Conservation (phyloP, 2,797 vertebrate genomes). For the Phoeniculus purpureus region DNA sequence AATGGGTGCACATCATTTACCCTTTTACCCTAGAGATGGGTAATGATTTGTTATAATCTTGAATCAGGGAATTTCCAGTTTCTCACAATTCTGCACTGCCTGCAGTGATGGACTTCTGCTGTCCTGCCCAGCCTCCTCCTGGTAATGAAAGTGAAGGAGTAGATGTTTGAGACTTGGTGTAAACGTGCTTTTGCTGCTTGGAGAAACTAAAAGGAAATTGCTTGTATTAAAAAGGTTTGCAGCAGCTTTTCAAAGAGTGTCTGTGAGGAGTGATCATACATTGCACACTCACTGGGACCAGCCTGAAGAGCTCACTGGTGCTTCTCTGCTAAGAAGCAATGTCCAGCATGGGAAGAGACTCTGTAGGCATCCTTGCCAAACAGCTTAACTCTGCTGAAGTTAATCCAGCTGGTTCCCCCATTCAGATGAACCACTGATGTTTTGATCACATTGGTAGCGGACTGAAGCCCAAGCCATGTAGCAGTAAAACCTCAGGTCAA, state of each 20-base stretch:
- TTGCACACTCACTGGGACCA: fast-evolving
- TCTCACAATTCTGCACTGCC: not conserved
- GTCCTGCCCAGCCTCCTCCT: not conserved
- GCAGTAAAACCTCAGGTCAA: not conserved
- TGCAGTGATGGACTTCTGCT: not conserved
- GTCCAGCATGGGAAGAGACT: not conserved
- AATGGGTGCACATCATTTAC: not conserved
- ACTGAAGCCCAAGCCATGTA: not conserved
- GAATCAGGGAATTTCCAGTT: not conserved
- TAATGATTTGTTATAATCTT: not conserved
- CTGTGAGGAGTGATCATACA: not conserved
- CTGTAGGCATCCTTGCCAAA: not conserved
- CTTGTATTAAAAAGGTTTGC: not conserved
- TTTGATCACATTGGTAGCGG: not conserved
- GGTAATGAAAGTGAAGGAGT: not conserved
- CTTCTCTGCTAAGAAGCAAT: not conserved
- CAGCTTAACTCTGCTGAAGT: not conserved
- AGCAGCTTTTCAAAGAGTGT: not conserved
- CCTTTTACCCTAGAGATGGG: not conserved
- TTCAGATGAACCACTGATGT: not conserved
- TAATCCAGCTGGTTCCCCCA: not conserved
- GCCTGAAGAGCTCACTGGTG: not conserved
- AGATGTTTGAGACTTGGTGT: not conserved
- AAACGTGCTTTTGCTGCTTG: not conserved
- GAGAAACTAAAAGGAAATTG: slow-evolving; percentile 17